These are phyloP conservation scores for Macropodus opercularis DNA, from an alignment of 2,797 vertebrate species.

Conservation along the genomic window DNA sequence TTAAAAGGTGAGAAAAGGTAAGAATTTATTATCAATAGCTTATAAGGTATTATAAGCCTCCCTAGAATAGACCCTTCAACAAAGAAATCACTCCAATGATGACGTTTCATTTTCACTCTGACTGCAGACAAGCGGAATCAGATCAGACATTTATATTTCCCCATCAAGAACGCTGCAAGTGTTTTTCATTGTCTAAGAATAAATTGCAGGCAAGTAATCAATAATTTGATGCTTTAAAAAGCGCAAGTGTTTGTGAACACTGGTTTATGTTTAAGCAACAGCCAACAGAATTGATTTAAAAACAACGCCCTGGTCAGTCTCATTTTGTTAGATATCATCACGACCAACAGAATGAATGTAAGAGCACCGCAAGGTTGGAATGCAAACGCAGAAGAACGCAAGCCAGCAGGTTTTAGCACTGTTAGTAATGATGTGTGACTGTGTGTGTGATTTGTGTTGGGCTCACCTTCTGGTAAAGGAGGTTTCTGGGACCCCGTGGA, in stretches of 20 bases:
- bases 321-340: neutral
- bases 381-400: slow-evolving; percentile 20
- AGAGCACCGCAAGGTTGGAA: slow-evolving; percentile 10
- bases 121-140: neutral
- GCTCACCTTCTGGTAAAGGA: slow-evolving; percentile 93
- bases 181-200: too few species aligned
- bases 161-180: neutral
- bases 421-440: slow-evolving; percentile 28
- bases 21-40: slow-evolving; percentile 54
- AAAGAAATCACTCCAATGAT: neutral
- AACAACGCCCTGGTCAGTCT: neutral
- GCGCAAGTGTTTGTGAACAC: neutral
- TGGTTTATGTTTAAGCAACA: neutral
- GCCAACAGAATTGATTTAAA: neutral
- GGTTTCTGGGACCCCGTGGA: slow-evolving; percentile 90
- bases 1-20: slow-evolving; percentile 73
- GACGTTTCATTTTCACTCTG: slow-evolving; percentile 10
- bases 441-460: too few species aligned
- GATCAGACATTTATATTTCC: neutral
- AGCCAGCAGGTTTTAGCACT: slow-evolving; percentile 14
- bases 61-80: neutral
- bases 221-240: neutral
- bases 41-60: slow-evolving; percentile 18
- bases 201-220: neutral
- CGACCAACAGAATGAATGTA: neutral